A percentile compares a stretch with the other conserved stretches of the same genome.
Evolutionary conservation across 2,113 vertebrate genomes (phyloP).

Genomic region (Eurypyga helias): DNA sequence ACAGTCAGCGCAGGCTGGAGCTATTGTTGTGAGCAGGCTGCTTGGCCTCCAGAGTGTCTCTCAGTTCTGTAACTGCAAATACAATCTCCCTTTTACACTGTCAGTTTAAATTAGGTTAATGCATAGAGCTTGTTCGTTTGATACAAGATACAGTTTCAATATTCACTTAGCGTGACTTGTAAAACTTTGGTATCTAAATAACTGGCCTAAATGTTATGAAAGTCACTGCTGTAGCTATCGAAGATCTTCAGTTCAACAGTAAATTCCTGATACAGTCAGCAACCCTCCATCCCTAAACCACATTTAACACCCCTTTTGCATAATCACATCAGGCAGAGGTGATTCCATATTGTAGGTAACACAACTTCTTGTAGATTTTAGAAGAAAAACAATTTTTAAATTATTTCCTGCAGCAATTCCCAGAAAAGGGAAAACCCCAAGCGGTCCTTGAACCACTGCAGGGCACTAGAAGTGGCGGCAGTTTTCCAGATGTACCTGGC

Average conservation of each 20-base stretch:
- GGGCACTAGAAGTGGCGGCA: background rate
- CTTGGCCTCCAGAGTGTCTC: background rate
- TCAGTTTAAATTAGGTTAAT: background rate
- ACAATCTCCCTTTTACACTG: background rate
- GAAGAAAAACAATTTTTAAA: background rate
- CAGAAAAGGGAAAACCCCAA: background rate
- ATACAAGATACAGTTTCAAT: background rate
- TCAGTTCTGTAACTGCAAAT: background rate
- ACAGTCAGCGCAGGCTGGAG: background rate
- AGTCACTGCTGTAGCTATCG: background rate
- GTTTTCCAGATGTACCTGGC: background rate
- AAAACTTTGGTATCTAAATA: background rate
- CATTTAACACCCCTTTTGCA: background rate
- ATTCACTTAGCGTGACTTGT: background rate
- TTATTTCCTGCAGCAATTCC: background rate
- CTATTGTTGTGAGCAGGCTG: background rate
- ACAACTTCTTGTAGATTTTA: background rate
- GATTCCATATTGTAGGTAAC: background rate
- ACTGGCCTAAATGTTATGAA: background rate
- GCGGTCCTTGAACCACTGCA: background rate
- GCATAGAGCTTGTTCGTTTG: background rate
- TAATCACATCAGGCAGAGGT: background rate
- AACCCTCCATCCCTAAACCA: background rate
- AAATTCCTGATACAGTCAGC: background rate
- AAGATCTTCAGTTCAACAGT: background rate